Evolutionary conservation across 2,113 vertebrate species (phyloP).

Genomic region (Xiphorhynchus elegans): DNA sequence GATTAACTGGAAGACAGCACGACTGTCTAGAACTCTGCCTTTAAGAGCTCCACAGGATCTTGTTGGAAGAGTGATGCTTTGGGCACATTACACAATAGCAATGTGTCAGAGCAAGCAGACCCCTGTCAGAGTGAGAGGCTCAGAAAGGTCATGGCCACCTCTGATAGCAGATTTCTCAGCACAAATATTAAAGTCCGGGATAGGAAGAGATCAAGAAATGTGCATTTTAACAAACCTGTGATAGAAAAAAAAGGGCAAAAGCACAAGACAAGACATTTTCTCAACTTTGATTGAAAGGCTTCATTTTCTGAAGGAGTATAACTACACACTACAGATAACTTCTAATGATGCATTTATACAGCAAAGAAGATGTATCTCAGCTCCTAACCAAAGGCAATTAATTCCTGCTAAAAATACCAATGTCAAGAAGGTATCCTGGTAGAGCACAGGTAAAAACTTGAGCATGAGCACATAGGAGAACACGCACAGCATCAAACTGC

Average conservation of each 20-base stretch:
- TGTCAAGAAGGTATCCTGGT: neutral
- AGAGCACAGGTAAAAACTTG: neutral
- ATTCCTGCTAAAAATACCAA: neutral
- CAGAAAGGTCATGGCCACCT: neutral
- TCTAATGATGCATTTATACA: neutral
- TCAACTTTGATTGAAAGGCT: neutral
- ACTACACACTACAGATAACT: neutral
- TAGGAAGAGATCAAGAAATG: neutral
- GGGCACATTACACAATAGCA: neutral
- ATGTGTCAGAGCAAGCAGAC: neutral
- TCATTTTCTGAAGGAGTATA: neutral
- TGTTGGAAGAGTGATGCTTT: neutral
- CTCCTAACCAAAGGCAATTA: neutral
- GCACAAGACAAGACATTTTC: neutral
- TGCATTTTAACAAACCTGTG: neutral
- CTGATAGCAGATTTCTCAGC: neutral
- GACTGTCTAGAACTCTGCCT: neutral
- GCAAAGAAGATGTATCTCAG: neutral
- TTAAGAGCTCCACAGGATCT: neutral
- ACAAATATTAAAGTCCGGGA: neutral
- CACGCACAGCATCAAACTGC: neutral
- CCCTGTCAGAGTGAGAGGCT: neutral
- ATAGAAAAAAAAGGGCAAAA: neutral
- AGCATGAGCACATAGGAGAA: neutral
- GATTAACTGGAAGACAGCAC: neutral